Evolutionary conservation across 2,888 invertebrate species (phyloP).

Genomic region (Agrypnus murinus): DNA sequence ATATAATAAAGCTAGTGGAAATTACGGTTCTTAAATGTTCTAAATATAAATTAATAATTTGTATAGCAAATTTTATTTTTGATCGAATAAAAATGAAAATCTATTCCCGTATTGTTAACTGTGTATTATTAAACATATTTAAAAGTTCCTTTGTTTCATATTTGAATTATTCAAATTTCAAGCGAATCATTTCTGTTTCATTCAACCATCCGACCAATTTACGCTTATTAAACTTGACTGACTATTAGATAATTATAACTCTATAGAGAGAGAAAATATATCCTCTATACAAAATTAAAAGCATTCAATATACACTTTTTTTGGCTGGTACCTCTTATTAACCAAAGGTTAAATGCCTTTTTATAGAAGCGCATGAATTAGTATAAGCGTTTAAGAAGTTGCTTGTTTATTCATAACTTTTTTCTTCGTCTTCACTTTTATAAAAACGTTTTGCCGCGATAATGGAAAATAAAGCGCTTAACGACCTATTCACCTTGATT

Average conservation of each 20-base stretch:
- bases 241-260: not conserved
- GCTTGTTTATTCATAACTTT: too few relatives aligned
- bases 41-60: slow-evolving; percentile 10
- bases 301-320: slow-evolving; percentile 22
- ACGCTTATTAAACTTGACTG: slow-evolving; percentile 3
- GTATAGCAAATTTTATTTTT: too few relatives aligned
- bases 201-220: not conserved
- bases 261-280: slow-evolving; percentile 13
- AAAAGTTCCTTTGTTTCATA: too few relatives aligned
- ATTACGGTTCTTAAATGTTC: too few relatives aligned
- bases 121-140: too few relatives aligned
- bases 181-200: slow-evolving; percentile 1
- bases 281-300: slow-evolving; percentile 24
- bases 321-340: slow-evolving; percentile 7
- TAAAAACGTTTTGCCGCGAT: slow-evolving; percentile 29
- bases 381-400: slow-evolving; percentile 19
- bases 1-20: too few relatives aligned
- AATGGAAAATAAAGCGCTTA: slow-evolving; percentile 43
- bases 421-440: too few relatives aligned
- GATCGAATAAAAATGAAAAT: too few relatives aligned
- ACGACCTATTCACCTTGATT: slow-evolving; percentile 53
- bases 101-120: too few relatives aligned
- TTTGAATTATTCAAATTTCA: not conserved
- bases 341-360: slow-evolving; percentile 31
- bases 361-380: slow-evolving; percentile 29